phyloP scores from a whole-genome alignment of 2,888 invertebrate species.

The Drosophila testacea region DNA sequence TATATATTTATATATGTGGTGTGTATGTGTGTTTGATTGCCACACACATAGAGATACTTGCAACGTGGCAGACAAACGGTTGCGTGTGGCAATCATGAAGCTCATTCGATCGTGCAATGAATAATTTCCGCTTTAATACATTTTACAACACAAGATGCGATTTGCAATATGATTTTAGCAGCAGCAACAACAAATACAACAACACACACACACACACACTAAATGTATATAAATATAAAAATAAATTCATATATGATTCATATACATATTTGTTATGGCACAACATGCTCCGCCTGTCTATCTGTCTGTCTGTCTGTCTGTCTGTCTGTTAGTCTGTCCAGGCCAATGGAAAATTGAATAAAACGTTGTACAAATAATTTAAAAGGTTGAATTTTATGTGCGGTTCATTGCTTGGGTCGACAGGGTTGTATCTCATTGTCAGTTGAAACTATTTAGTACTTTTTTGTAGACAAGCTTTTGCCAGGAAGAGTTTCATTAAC shows the following conservation, averaged over 20 bases:
- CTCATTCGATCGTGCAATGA: constrained; percentile 80
- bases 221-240: neutral
- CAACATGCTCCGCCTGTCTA: neutral
- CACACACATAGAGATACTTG: constrained; percentile 10
- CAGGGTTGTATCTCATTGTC: neutral
- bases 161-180: constrained; percentile 64
- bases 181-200: constrained; percentile 2
- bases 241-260: constrained; percentile 5
- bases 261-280: constrained; percentile 12
- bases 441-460: neutral
- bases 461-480: too few species aligned
- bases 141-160: constrained; percentile 75
- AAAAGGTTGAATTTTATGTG: constrained; percentile 21
- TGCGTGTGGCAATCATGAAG: constrained; percentile 67
- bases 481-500: too few species aligned
- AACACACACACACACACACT: constrained; percentile 6
- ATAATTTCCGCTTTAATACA: constrained; percentile 82
- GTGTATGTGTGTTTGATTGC: constrained; percentile 8
- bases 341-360: constrained; percentile 17
- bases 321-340: neutral
- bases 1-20: neutral
- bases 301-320: too few species aligned
- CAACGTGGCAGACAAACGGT: neutral
- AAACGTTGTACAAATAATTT: constrained; percentile 32
- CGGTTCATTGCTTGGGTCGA: constrained; percentile 1